phyloP scores from a whole-genome alignment of 2,888 invertebrate species.

The Melieria omissa region DNA sequence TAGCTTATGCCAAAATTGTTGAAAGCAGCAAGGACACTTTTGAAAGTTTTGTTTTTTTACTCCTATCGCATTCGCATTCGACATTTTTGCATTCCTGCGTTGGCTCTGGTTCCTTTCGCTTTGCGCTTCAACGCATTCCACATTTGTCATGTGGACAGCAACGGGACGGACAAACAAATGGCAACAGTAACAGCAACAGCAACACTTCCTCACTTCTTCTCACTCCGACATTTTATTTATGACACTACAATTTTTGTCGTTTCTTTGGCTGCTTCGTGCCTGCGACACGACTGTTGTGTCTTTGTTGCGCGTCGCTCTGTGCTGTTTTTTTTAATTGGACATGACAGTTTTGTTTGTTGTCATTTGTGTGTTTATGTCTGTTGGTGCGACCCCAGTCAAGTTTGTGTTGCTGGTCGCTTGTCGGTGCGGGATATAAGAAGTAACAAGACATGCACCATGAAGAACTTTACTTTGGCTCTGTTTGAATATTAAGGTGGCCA shows the following conservation, averaged over 20 bases:
- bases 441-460: no score
- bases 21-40: background rate
- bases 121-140: background rate
- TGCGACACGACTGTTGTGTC: background rate
- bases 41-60: background rate
- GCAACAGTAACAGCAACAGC: background rate
- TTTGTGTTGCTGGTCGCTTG: background rate
- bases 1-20: background rate
- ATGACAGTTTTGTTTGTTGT: conserved; percentile 6
- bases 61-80: background rate
- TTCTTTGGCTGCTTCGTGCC: background rate
- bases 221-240: background rate
- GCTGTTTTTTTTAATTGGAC: background rate
- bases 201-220: background rate
- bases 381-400: background rate
- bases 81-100: background rate
- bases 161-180: background rate
- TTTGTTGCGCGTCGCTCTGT: background rate
- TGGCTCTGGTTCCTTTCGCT: background rate
- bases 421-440: no score
- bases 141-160: background rate
- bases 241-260: background rate
- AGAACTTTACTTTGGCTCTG: no score
- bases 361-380: background rate
- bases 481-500: no score